phyloP scores from a whole-genome alignment of 2,797 vertebrate genomes.

The Brachymystax lenok region DNA sequence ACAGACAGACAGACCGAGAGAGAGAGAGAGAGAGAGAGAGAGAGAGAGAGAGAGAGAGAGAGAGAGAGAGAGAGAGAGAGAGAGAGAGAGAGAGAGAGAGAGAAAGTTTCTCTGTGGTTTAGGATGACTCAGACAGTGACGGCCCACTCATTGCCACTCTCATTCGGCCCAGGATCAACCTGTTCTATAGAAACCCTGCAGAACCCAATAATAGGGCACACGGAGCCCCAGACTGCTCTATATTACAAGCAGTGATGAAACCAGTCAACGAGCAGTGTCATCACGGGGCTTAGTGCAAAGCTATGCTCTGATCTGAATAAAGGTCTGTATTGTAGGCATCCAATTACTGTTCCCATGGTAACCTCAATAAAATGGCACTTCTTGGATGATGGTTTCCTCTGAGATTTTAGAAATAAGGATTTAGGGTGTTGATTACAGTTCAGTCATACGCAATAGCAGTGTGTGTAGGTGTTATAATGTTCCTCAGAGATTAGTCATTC shows the following conservation, averaged over 20 bases:
- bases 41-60: not conserved
- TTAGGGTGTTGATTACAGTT: not conserved
- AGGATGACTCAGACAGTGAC: not conserved
- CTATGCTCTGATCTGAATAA: not conserved
- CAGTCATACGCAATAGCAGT: not conserved
- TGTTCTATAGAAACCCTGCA: not conserved
- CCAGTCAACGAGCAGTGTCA: not conserved
- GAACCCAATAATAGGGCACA: not conserved
- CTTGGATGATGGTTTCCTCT: not conserved
- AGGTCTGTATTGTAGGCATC: not conserved
- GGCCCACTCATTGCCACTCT: not conserved
- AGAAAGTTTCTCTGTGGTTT: not conserved
- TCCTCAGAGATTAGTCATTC: not conserved
- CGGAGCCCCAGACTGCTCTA: not conserved
- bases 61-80: conserved; percentile 12
- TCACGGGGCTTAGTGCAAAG: not conserved
- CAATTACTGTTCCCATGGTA: not conserved
- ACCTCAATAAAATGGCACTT: not conserved
- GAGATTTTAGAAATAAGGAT: not conserved
- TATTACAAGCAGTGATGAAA: not conserved
- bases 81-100: not conserved
- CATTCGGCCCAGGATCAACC: too few relatives aligned
- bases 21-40: not conserved
- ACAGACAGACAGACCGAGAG: not conserved
- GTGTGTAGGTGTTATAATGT: not conserved